phyloP scores from a whole-genome alignment of 2,797 vertebrate genomes.

The Simalia tracyae region DNA sequence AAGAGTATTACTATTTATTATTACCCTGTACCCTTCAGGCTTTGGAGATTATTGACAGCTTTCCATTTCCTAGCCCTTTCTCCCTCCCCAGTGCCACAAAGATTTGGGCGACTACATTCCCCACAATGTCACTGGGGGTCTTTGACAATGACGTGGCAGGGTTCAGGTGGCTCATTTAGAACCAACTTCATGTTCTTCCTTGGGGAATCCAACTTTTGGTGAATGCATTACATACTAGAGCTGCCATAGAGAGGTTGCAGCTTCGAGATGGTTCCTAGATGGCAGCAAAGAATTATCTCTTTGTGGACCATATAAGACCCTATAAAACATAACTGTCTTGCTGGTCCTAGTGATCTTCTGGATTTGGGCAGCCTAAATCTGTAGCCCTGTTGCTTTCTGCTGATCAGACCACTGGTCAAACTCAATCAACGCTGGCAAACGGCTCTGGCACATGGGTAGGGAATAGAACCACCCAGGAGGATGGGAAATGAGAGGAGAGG shows the following conservation, averaged over 20 bases:
- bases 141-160: accelerated
- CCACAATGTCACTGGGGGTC: not conserved
- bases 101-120: not conserved
- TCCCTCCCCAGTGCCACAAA: not conserved
- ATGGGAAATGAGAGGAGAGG: not conserved
- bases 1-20: constrained; percentile 4
- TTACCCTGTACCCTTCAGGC: not conserved
- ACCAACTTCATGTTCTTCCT: accelerated
- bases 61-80: not conserved
- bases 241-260: too few species aligned
- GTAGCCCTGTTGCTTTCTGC: too few species aligned
- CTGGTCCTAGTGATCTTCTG: too few species aligned
- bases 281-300: too few species aligned
- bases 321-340: too few species aligned
- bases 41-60: constrained; percentile 28
- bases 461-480: not conserved
- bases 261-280: too few species aligned
- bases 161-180: not conserved
- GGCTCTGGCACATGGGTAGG: not conserved
- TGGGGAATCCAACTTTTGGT: not conserved
- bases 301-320: too few species aligned
- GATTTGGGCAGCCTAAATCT: too few species aligned
- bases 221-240: accelerated
- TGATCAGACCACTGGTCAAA: too few species aligned
- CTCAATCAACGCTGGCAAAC: not conserved